Conservation (phyloP, 2,797 vertebrate genomes). For the Semaprochilodus insignis region DNA sequence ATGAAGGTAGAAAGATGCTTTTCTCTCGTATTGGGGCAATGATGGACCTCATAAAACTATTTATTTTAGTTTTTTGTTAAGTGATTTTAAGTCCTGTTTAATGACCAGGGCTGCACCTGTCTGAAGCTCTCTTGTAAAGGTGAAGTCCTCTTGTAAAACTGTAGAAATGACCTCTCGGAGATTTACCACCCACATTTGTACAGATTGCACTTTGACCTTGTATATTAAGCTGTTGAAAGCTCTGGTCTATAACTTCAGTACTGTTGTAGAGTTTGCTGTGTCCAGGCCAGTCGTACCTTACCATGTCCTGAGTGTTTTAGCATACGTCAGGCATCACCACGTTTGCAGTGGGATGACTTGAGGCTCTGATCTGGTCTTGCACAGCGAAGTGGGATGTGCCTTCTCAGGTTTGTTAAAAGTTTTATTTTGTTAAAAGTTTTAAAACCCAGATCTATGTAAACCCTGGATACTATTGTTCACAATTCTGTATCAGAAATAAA, state of each 20-base stretch:
- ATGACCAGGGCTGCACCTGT: background rate
- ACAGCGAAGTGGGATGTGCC: background rate
- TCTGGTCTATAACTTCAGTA: background rate
- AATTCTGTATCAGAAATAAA: background rate
- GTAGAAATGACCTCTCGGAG: background rate
- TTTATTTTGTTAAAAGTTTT: background rate
- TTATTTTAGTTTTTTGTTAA: background rate
- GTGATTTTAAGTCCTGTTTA: background rate
- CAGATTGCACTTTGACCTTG: constrained; percentile 15
- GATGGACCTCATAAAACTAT: background rate
- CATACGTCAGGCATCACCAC: background rate
- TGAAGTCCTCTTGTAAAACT: background rate
- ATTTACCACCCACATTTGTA: background rate
- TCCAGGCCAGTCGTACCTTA: background rate
- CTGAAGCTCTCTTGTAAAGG: background rate
- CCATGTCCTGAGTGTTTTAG: background rate
- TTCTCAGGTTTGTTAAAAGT: background rate
- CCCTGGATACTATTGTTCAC: background rate
- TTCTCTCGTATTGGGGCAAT: background rate
- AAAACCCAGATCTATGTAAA: background rate
- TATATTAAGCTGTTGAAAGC: background rate
- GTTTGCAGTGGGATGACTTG: background rate
- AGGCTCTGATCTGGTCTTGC: background rate
- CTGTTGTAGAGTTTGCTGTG: background rate
- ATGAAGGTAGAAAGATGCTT: background rate